A percentile compares a stretch with the other conserved stretches of the same genome.
These are phyloP conservation scores for Drosophila lacteicornis DNA, from an alignment of 1,140 invertebrate genomes.

Conservation along the genomic window DNA sequence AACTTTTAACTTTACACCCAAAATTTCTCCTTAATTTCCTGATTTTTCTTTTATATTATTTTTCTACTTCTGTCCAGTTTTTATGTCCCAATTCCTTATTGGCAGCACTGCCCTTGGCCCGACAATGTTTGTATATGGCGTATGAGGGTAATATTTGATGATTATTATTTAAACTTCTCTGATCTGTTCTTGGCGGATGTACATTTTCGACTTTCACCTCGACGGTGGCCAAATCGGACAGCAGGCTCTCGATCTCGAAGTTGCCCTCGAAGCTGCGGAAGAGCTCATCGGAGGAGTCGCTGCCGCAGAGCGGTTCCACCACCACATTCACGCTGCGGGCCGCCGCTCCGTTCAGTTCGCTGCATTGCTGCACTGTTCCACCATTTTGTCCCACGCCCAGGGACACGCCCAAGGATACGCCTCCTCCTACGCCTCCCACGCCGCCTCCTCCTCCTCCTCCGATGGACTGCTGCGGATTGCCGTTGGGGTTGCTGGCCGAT, in stretches of 20 bases:
- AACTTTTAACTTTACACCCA: too few species aligned
- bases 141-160: not conserved
- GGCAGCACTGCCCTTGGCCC: not conserved
- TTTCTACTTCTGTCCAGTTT: too few species aligned
- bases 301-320: constrained; percentile 80
- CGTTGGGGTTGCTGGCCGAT: constrained; percentile 65
- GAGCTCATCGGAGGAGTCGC: constrained; percentile 84
- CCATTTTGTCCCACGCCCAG: constrained; percentile 13
- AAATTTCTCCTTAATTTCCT: not conserved
- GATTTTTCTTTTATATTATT: not conserved
- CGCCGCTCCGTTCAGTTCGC: constrained; percentile 64
- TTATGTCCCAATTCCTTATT: too few species aligned
- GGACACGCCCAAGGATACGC: constrained; percentile 13
- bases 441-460: constrained; percentile 3
- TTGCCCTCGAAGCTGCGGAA: constrained; percentile 84
- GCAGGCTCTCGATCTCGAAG: constrained; percentile 86
- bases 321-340: constrained; percentile 77
- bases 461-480: constrained; percentile 68
- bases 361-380: constrained; percentile 2
- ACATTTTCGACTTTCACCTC: constrained; percentile 86
- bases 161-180: constrained; percentile 54
- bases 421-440: constrained; percentile 29
- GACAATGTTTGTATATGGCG: not conserved
- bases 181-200: constrained; percentile 66
- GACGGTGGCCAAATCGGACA: constrained; percentile 86